Conservation (phyloP, 2,797 vertebrate genomes). For the Cephalopachus bancanus region DNA sequence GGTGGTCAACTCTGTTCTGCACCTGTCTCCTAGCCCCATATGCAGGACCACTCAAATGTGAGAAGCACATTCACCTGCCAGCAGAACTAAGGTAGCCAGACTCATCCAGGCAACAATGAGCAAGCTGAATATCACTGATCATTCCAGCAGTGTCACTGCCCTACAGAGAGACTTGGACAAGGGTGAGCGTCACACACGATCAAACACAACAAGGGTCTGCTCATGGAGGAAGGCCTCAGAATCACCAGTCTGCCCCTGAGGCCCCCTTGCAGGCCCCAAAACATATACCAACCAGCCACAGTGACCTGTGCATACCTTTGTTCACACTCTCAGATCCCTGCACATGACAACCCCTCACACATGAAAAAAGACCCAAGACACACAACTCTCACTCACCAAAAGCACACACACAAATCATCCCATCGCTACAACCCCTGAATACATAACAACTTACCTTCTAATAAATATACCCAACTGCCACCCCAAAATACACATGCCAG, state of each 20-base stretch:
- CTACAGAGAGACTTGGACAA: background rate
- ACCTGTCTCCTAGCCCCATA: background rate
- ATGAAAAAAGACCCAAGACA: background rate
- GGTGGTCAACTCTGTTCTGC: background rate
- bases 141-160: background rate
- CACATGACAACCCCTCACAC: background rate
- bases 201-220: background rate
- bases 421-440: background rate
- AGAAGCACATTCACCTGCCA: background rate
- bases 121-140: background rate
- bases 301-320: too few relatives aligned
- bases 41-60: background rate
- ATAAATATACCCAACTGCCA: background rate
- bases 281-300: background rate
- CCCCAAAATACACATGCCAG: background rate
- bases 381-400: background rate
- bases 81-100: too few relatives aligned
- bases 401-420: background rate
- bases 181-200: background rate
- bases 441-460: background rate
- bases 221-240: background rate
- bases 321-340: background rate
- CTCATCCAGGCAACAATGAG: background rate
- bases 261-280: background rate
- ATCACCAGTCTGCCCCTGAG: too few relatives aligned